These are phyloP conservation scores for Mastomys coucha DNA, from an alignment of 2,113 vertebrate genomes.

Conservation along the genomic window DNA sequence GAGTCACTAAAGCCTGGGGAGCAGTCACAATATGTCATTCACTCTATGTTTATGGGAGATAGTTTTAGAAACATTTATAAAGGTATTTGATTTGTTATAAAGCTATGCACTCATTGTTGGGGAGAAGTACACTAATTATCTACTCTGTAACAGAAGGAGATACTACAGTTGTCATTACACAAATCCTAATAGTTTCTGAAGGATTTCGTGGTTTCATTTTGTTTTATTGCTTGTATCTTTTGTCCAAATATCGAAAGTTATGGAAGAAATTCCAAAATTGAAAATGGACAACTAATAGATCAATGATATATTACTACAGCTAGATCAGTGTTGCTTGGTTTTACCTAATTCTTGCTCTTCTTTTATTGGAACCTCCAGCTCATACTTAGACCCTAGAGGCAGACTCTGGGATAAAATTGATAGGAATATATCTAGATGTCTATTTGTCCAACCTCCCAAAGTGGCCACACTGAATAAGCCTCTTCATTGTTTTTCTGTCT, in stretches of 20 bases:
- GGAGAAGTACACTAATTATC: neutral
- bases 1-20: neutral
- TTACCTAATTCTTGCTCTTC: neutral
- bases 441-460: too few relatives aligned
- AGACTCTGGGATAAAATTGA: accelerated
- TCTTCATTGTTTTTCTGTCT: neutral
- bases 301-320: neutral
- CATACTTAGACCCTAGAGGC: too few relatives aligned
- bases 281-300: neutral
- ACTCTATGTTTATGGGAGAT: neutral
- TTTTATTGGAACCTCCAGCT: neutral
- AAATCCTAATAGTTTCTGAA: neutral
- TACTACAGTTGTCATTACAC: neutral
- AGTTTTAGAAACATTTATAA: neutral
- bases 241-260: neutral
- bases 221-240: neutral
- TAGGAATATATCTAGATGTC: neutral
- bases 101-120: neutral
- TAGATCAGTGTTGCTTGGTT: too few relatives aligned
- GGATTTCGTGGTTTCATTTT: neutral
- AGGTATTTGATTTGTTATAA: neutral
- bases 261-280: neutral
- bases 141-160: neutral
- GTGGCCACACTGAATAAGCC: neutral
- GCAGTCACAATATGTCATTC: neutral